Evolutionary conservation across 2,113 vertebrate genomes (phyloP).

Genomic region (Bos taurus): DNA sequence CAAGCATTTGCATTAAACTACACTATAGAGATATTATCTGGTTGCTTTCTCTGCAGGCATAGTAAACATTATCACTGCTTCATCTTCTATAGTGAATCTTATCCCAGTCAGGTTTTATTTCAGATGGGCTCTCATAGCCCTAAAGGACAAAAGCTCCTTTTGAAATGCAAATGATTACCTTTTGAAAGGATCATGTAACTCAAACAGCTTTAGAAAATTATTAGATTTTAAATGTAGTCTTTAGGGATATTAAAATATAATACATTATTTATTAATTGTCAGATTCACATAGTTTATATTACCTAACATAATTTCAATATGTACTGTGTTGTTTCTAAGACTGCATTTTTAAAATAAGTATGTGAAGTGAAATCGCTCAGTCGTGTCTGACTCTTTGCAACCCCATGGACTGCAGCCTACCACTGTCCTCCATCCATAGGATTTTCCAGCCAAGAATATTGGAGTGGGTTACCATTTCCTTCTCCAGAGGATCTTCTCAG

Average conservation of each 20-base stretch:
- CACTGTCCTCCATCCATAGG: not conserved
- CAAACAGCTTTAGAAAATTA: not conserved
- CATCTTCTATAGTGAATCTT: not conserved
- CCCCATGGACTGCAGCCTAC: not conserved
- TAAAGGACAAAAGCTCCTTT: not conserved
- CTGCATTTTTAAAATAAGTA: slow-evolving; percentile 18
- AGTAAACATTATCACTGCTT: not conserved
- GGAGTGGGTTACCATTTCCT: not conserved
- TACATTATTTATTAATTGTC: not conserved
- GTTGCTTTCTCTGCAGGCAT: not conserved
- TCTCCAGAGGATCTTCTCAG: not conserved
- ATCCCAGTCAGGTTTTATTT: not conserved
- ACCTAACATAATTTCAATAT: not conserved
- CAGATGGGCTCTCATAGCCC: not conserved
- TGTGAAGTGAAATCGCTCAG: not conserved
- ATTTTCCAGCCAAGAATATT: not conserved
- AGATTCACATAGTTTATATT: not conserved
- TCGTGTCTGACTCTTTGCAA: rapidly evolving
- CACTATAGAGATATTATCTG: not conserved
- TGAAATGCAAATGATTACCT: slow-evolving; percentile 17
- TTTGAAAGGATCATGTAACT: not conserved
- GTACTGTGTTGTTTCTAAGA: not conserved
- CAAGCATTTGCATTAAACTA: not conserved
- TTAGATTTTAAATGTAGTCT: not conserved
- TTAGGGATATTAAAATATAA: not conserved